Conservation (phyloP, 1,140 invertebrate species). For the Onthophagus taurus region DNA sequence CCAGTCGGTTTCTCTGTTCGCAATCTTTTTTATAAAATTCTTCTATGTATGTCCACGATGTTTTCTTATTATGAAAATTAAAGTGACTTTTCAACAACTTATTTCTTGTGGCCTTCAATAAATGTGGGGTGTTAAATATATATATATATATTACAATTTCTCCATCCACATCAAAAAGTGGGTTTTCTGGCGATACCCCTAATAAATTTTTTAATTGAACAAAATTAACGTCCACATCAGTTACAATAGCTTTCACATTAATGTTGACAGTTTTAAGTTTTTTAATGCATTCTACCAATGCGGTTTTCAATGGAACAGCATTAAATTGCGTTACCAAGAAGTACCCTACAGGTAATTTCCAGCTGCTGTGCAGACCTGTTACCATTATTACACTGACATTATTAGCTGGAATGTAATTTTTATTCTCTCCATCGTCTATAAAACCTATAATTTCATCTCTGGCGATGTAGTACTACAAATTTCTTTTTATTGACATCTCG, state of each 20-base stretch:
- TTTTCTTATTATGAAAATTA: not conserved
- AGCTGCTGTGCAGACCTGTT: constrained; percentile 21
- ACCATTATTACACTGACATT: constrained; percentile 15
- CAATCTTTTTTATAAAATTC: constrained; percentile 15
- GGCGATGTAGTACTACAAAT: constrained; percentile 2
- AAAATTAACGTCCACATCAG: constrained; percentile 22
- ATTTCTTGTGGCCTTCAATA: constrained; percentile 22
- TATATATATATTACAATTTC: constrained; percentile 22
- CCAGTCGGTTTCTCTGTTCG: constrained; percentile 9
- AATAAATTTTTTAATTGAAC: constrained; percentile 18
- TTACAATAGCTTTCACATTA: constrained; percentile 19
- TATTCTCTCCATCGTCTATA: not conserved
- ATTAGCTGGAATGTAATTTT: constrained; percentile 5
- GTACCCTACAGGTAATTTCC: constrained; percentile 26
- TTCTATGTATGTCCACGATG: not conserved
- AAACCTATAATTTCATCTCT: constrained; percentile 12
- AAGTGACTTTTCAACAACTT: constrained; percentile 20
- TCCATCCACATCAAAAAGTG: constrained; percentile 19
- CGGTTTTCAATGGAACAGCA: too few species aligned
- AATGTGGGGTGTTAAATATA: constrained; percentile 24
- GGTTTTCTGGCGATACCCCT: constrained; percentile 17
- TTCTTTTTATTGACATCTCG: constrained; percentile 6
- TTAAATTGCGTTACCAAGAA: constrained; percentile 18
- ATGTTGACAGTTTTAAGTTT: constrained; percentile 19
- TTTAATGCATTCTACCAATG: constrained; percentile 18